Evolutionary conservation across 2,797 vertebrate species (phyloP).

Genomic region (Ctenopoma multispine): DNA sequence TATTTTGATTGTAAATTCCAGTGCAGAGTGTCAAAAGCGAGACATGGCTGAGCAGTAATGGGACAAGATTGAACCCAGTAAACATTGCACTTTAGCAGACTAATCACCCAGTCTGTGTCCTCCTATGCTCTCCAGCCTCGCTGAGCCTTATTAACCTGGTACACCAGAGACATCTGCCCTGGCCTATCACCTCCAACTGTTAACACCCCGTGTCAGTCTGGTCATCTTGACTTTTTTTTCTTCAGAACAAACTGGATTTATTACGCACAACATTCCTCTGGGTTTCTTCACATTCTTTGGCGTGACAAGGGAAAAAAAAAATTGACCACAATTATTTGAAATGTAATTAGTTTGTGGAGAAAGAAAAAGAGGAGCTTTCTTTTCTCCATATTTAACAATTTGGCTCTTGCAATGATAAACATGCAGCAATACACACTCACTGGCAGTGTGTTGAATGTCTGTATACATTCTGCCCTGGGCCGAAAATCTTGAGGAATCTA

Average conservation of each 20-base stretch:
- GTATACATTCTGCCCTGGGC: neutral
- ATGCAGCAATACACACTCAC: neutral
- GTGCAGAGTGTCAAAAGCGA: constrained; percentile 9
- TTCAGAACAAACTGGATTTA: constrained; percentile 14
- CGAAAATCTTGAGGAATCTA: constrained; percentile 13
- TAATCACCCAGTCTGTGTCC: constrained; percentile 41
- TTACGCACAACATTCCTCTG: constrained; percentile 30
- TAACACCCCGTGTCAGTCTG: constrained; percentile 8
- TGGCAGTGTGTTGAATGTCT: neutral
- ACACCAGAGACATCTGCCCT: constrained; percentile 21
- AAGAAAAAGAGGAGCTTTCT: constrained; percentile 9
- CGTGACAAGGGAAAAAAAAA: constrained; percentile 15
- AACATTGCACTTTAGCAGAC: constrained; percentile 23
- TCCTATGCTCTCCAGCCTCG: constrained; percentile 21
- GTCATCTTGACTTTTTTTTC: neutral
- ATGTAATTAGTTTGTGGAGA: constrained; percentile 49
- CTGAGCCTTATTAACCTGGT: constrained; percentile 29
- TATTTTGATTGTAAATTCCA: constrained; percentile 26
- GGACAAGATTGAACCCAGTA: constrained; percentile 39
- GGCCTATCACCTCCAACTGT: constrained; percentile 19
- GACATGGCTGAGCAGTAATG: constrained; percentile 33
- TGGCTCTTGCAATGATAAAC: constrained; percentile 30
- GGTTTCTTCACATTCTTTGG: constrained; percentile 44
- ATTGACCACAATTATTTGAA: constrained; percentile 49
- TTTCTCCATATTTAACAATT: constrained; percentile 28